Percentiles rank a stretch among this genome's conserved stretches.
These are phyloP conservation scores for Pristionchus fissidentatus DNA, from an alignment of 2,888 invertebrate species.

Conservation along the genomic window DNA sequence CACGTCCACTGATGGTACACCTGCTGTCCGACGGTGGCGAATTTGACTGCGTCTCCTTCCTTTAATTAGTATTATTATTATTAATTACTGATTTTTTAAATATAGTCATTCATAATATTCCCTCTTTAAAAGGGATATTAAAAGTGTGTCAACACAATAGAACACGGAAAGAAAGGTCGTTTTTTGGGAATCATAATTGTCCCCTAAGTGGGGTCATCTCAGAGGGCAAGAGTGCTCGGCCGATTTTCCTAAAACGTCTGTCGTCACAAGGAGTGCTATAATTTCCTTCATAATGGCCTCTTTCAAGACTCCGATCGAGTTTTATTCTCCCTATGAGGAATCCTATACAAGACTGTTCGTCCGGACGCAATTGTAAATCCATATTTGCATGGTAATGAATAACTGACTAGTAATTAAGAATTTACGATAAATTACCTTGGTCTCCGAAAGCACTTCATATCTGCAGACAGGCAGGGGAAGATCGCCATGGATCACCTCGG, in stretches of 20 bases:
- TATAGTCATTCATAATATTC: too few species aligned
- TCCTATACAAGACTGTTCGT: too few species aligned
- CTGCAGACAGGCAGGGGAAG: slow-evolving; percentile 45
- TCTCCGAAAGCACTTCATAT: slow-evolving; percentile 49
- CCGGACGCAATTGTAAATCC: too few species aligned
- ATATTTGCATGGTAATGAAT: background rate
- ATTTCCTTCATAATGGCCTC: too few species aligned
- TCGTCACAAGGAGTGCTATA: too few species aligned
- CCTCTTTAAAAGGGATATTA: too few species aligned
- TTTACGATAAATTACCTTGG: background rate
- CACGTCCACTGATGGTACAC: slow-evolving; percentile 72
- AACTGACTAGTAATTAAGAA: background rate
- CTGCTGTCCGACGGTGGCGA: slow-evolving; percentile 68
- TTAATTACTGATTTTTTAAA: too few species aligned
- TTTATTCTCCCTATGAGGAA: too few species aligned
- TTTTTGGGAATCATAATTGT: background rate
- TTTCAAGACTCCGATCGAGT: too few species aligned
- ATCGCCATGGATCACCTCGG: slow-evolving; percentile 46
- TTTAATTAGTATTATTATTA: slow-evolving; percentile 5
- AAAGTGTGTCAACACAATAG: background rate
- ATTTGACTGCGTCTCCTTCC: slow-evolving; percentile 65
- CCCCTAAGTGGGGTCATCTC: background rate
- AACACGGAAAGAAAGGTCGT: background rate
- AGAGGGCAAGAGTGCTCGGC: too few species aligned
- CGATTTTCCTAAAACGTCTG: too few species aligned